Conservation (phyloP, 2,797 vertebrate species). For the Poecilia picta region DNA sequence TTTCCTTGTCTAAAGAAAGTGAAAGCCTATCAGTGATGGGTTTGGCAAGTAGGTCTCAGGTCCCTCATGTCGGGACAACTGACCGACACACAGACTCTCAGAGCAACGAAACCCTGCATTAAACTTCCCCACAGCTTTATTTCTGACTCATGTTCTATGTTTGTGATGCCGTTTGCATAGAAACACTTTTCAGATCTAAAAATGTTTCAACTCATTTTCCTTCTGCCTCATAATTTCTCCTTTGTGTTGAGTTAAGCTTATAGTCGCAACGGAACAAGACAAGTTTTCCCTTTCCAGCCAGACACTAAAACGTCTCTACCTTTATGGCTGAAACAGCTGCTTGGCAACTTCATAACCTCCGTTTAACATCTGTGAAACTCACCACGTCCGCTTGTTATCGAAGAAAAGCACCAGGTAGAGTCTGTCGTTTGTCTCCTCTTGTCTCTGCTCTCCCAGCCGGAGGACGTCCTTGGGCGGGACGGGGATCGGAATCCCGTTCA, state of each 20-base stretch:
- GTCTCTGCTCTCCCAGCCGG: conserved; percentile 90
- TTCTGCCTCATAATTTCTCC: not conserved
- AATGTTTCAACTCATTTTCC: not conserved
- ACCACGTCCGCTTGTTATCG: conserved; percentile 99
- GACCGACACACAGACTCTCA: too few relatives aligned
- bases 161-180: not conserved
- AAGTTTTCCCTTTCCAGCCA: not conserved
- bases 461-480: conserved; percentile 95
- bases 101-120: too few relatives aligned
- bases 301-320: not conserved
- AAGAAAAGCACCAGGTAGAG: conserved; percentile 99
- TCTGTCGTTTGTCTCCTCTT: conserved; percentile 89
- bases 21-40: too few relatives aligned
- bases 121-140: too few relatives aligned
- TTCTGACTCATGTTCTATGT: too few relatives aligned
- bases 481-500: conserved; percentile 97
- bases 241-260: not conserved
- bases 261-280: not conserved
- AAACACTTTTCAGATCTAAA: not conserved
- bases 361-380: conserved; percentile 61
- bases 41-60: too few relatives aligned
- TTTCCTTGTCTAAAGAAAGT: too few relatives aligned
- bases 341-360: not conserved
- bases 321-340: not conserved
- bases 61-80: too few relatives aligned